Conservation (phyloP, 2,888 invertebrate genomes). For the Allacma fusca region DNA sequence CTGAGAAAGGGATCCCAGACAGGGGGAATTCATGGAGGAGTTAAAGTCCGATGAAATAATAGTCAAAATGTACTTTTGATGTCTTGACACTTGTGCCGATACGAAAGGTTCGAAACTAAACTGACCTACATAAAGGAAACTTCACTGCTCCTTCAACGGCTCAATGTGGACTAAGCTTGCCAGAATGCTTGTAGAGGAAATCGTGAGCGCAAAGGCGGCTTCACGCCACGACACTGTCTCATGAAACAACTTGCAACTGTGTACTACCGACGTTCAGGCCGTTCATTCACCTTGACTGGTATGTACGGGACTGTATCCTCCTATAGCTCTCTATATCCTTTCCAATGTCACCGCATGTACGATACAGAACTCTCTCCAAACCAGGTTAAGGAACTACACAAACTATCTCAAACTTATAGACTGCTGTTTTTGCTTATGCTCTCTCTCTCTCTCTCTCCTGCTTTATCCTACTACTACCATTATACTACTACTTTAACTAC, state of each 20-base stretch:
- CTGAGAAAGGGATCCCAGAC: neutral
- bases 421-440: neutral
- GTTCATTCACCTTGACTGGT: constrained; percentile 35
- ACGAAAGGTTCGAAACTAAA: constrained; percentile 16
- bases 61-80: neutral
- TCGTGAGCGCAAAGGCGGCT: neutral
- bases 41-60: neutral
- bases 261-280: constrained; percentile 33
- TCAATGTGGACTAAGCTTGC: constrained; percentile 13
- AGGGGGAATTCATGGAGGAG: neutral
- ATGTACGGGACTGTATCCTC: neutral
- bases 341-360: constrained; percentile 6
- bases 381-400: constrained; percentile 28
- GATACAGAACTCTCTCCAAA: neutral
- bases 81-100: constrained; percentile 13
- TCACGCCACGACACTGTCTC: constrained; percentile 17
- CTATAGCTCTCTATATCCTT: constrained; percentile 5
- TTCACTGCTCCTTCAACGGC: constrained; percentile 28
- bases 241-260: constrained; percentile 4
- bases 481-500: no score
- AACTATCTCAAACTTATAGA: neutral
- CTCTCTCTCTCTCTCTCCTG: no score
- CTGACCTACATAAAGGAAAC: constrained; percentile 38
- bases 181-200: neutral
- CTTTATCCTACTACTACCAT: no score